phyloP scores from a whole-genome alignment of 92 coral and sea anemone genomes.

The Heliopora coerulea region DNA sequence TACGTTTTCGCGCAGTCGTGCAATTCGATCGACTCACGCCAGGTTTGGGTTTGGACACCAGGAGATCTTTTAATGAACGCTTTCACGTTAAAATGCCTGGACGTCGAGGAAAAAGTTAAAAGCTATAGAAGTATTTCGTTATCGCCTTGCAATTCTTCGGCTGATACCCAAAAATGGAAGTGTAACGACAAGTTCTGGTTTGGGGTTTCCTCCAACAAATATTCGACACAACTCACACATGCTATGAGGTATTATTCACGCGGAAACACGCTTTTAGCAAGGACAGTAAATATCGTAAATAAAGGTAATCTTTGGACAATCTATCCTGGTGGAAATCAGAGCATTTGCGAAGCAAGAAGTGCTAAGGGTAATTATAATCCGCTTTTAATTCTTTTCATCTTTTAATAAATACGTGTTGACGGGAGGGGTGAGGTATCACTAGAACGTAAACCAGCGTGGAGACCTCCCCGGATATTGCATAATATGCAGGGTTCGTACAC shows the following conservation, averaged over 20 bases:
- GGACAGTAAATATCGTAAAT: neutral
- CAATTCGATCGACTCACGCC: neutral
- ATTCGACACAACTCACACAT: neutral
- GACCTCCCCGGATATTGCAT: too few species aligned
- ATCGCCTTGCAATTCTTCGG: conserved; percentile 3
- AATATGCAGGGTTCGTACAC: too few species aligned
- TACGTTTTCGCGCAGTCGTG: neutral
- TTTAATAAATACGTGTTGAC: too few species aligned
- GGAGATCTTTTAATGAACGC: conserved; percentile 18
- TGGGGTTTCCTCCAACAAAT: neutral
- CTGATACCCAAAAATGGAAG: conserved; percentile 4
- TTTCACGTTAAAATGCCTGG: conserved; percentile 2
- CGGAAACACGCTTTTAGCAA: neutral
- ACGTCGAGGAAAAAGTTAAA: neutral
- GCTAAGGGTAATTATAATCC: neutral
- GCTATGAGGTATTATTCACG: neutral
- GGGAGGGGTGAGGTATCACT: too few species aligned
- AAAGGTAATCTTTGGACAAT: conserved; percentile 13
- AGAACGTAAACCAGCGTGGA: too few species aligned
- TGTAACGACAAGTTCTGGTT: neutral
- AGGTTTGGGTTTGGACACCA: conserved; percentile 22
- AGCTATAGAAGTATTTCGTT: neutral
- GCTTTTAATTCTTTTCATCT: too few species aligned
- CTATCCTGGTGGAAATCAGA: conserved; percentile 1
- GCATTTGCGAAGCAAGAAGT: conserved; percentile 7